Base-by-base conservation (phyloP, 2,888 invertebrate species). In the Drosophila flavopinicola region DNA sequence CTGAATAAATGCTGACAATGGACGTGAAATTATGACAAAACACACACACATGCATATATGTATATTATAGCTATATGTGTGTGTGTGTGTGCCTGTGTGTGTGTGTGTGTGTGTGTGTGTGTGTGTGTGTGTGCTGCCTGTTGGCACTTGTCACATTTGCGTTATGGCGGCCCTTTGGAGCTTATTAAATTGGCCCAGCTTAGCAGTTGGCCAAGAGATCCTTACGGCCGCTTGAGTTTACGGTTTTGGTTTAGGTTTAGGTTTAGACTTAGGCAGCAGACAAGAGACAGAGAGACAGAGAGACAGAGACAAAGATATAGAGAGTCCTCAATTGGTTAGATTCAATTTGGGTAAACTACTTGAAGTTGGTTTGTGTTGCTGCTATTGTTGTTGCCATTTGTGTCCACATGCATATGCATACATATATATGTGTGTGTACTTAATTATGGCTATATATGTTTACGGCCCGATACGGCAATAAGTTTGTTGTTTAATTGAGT, bases 1-100 rank as follows among this genome's bases (percentile, higher is more conserved):
- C 65, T 69, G 71, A 82, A 82, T 82, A 82, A 85, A 78, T 71
- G 85, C 80, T 82, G 80, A 82, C 80, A 82, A 82, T 74, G 74
- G 74, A 75, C 74, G 75, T 74, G 74, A 74, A 74, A 82, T 82
- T 85, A 85, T 82, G 75, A 74, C 71, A 75, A 57, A 70, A 53
- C 39, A 64, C 37, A 60, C 45, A 67, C 38, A 47, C 15, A 52
- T 7, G 32, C 37, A 47, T 1, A 33, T 24, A 44, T 45, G 29
- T 53, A 11, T 42, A 30, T 47, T 57, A 42, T 13, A 27, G 17
- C 17, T 37, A 11, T 38, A 10, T 30, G 30, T 32, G 23, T 33
- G 25, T 51, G 37, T 11, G 23, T 41, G 41, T 13, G 32, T 27
- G 20, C 10, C 35, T 53, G 41, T 52, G 39, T 45, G 38, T 48